Percentiles rank a stretch among this genome's conserved stretches.
phyloP scores from a whole-genome alignment of 2,888 invertebrate species.

The Panzeria rudis region DNA sequence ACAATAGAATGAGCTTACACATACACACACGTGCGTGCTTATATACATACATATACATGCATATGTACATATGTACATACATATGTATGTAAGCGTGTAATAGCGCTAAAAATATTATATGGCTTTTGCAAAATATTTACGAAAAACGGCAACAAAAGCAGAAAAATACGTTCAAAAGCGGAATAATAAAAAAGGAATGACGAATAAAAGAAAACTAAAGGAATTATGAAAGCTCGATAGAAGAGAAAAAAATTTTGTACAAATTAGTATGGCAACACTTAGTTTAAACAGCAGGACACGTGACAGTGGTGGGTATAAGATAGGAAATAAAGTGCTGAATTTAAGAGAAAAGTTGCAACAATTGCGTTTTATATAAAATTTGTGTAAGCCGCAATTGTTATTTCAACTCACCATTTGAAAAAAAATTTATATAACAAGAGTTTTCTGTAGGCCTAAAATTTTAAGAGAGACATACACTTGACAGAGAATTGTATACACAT shows the following conservation, averaged over 20 bases:
- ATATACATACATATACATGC: background rate
- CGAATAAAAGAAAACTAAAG: background rate
- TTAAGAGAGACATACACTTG: background rate
- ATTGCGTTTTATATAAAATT: background rate
- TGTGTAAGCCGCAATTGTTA: too few species aligned
- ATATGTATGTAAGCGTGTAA: background rate
- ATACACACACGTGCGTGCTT: background rate
- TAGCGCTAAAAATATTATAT: background rate
- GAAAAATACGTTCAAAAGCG: background rate
- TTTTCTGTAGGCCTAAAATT: background rate
- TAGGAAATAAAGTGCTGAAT: background rate
- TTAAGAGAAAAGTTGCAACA: background rate
- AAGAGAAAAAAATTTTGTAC: background rate
- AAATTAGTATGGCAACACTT: conserved; percentile 34
- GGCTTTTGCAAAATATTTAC: conserved; percentile 49
- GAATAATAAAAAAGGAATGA: background rate
- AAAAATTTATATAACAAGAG: background rate
- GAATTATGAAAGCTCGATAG: background rate
- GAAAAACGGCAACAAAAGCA: conserved; percentile 27
- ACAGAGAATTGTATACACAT: background rate
- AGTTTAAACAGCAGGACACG: conserved; percentile 1
- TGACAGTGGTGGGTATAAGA: conserved; percentile 48
- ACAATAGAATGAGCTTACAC: background rate
- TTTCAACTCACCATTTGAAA: background rate
- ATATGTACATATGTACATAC: background rate